phyloP scores from a whole-genome alignment of 2,113 vertebrate species.

The Mustela lutreola region DNA sequence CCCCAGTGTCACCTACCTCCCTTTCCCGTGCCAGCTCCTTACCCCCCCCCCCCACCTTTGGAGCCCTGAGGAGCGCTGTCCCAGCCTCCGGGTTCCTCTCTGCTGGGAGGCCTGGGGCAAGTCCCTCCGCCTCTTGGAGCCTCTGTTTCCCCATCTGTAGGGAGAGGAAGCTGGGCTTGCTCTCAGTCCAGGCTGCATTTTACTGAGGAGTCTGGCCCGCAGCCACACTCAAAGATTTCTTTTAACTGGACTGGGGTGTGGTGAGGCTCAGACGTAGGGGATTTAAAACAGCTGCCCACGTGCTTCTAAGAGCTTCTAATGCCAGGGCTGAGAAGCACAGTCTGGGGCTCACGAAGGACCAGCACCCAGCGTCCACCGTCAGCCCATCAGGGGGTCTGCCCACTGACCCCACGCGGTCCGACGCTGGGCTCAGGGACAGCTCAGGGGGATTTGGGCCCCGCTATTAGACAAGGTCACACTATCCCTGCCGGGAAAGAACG shows the following conservation, averaged over 20 bases:
- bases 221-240: background rate
- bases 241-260: accelerated
- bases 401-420: background rate
- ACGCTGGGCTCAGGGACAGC: background rate
- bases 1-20: background rate
- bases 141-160: background rate
- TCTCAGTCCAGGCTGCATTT: background rate
- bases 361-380: accelerated
- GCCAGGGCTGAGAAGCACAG: background rate
- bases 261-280: accelerated
- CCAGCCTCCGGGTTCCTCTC: background rate
- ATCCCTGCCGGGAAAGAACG: background rate
- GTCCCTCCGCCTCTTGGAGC: background rate
- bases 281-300: background rate
- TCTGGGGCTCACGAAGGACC: background rate
- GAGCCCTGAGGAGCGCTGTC: background rate
- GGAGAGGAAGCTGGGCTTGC: background rate
- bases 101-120: background rate
- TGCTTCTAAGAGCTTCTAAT: accelerated
- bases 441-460: accelerated
- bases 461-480: background rate
- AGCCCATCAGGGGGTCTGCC: background rate
- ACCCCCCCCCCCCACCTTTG: too few species aligned
- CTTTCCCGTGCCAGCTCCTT: background rate
- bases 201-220: accelerated